phyloP scores from a whole-genome alignment of 2,888 invertebrate genomes.

The Drosophila infuscata region DNA sequence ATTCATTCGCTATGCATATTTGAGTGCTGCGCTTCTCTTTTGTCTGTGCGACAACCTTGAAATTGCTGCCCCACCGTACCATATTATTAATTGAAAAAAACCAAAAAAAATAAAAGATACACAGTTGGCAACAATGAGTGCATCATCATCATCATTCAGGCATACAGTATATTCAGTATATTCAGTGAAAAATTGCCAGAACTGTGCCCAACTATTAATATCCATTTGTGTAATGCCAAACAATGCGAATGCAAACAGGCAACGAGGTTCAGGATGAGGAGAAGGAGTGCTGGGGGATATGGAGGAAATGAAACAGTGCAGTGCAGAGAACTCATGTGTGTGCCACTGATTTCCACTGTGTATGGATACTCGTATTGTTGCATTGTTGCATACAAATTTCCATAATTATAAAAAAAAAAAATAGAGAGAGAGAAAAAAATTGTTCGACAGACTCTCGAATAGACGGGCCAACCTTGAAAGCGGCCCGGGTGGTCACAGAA shows the following conservation, averaged over 20 bases:
- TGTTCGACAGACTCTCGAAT: conserved; percentile 30
- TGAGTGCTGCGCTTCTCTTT: conserved; percentile 38
- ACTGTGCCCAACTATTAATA: conserved; percentile 67
- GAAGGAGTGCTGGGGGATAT: background rate
- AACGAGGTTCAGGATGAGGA: background rate
- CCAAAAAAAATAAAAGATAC: conserved; percentile 29
- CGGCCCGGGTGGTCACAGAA: conserved; percentile 3
- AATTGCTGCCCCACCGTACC: conserved; percentile 30
- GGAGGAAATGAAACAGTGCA: conserved; percentile 54
- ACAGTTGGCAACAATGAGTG: conserved; percentile 47
- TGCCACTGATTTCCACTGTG: conserved; percentile 56
- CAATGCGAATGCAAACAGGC: conserved; percentile 67
- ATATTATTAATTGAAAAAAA: conserved; percentile 73
- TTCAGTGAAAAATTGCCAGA: conserved; percentile 21
- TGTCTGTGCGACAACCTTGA: conserved; percentile 59
- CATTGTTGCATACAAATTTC: conserved; percentile 65
- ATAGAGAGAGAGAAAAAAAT: background rate
- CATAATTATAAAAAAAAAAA: conserved; percentile 58
- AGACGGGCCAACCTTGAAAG: conserved; percentile 46
- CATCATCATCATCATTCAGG: conserved; percentile 43
- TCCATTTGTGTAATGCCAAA: conserved; percentile 73
- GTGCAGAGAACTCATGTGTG: conserved; percentile 36
- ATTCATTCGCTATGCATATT: conserved; percentile 52
- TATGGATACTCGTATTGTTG: conserved; percentile 35
- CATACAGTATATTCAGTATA: conserved; percentile 3